Evolutionary conservation across 2,113 vertebrate genomes (phyloP).

Genomic region (Myrmecophaga tridactyla): DNA sequence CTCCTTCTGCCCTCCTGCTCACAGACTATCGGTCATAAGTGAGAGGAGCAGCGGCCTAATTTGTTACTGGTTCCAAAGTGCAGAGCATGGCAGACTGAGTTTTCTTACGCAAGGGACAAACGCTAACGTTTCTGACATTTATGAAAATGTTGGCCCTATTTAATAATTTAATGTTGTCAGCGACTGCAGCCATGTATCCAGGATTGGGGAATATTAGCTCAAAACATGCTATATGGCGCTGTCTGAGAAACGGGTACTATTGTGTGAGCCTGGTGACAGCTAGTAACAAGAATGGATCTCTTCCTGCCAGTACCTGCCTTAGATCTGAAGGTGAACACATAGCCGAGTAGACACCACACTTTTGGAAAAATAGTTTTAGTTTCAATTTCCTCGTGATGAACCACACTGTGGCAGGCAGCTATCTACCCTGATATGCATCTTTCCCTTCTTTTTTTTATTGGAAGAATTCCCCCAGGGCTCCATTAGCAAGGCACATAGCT

Average conservation of each 20-base stretch:
- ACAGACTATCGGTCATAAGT: not conserved
- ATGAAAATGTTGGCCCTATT: not conserved
- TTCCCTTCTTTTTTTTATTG: not conserved
- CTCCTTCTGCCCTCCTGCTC: not conserved
- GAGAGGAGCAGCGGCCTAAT: not conserved
- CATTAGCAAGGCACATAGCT: not conserved
- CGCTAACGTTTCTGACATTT: not conserved
- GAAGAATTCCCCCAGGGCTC: not conserved
- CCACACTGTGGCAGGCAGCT: not conserved
- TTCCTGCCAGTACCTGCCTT: not conserved
- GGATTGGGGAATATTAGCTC: not conserved
- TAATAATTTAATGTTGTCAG: not conserved
- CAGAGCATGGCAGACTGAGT: not conserved
- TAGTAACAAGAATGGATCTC: not conserved
- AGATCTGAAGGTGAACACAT: not conserved
- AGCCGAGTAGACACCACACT: not conserved
- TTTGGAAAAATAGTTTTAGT: not conserved
- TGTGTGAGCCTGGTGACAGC: not conserved
- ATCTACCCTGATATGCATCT: not conserved
- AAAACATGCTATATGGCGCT: not conserved
- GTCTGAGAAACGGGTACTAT: not conserved
- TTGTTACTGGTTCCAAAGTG: not conserved
- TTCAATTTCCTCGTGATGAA: not conserved
- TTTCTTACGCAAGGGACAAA: not conserved
- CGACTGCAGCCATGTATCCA: not conserved